Conservation (phyloP, 2,888 invertebrate genomes). For the Bimastos eiseni region DNA sequence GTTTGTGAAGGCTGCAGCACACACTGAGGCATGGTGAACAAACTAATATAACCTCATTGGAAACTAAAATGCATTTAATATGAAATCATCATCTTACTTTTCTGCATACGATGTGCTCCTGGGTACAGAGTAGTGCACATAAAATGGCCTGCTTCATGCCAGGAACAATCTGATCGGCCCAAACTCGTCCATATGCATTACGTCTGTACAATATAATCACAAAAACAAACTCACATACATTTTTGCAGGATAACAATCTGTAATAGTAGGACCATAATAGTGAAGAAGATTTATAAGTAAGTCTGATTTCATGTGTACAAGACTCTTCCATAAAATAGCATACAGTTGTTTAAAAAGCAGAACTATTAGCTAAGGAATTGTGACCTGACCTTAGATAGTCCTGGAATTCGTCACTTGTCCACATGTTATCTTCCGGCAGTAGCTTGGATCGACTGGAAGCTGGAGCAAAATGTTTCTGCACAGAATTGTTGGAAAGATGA, state of each 20-base stretch:
- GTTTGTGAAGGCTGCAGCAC: no score
- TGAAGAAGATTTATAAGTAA: no score
- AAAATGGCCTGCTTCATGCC: slow-evolving; percentile 82
- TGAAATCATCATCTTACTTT: slow-evolving; percentile 55
- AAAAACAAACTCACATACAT: not conserved
- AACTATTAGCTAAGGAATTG: not conserved
- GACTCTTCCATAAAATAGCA: not conserved
- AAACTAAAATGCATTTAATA: not conserved
- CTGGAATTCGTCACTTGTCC: slow-evolving; percentile 76
- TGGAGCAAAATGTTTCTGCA: slow-evolving; percentile 78
- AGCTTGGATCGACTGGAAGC: slow-evolving; percentile 65
- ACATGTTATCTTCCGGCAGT: slow-evolving; percentile 81
- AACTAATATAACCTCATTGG: no score
- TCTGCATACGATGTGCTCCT: slow-evolving; percentile 65
- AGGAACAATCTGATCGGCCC: slow-evolving; percentile 77
- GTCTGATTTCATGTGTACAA: not conserved
- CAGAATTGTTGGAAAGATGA: slow-evolving; percentile 89
- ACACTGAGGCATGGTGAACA: no score
- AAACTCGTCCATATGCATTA: slow-evolving; percentile 58
- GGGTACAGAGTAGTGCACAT: slow-evolving; percentile 77
- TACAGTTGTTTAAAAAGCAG: not conserved
- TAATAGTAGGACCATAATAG: no score
- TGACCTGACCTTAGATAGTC: slow-evolving; percentile 68
- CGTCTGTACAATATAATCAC: slow-evolving; percentile 14
- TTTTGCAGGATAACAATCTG: not conserved